phyloP scores from a whole-genome alignment of 2,888 invertebrate species.

The Drosophila differens region DNA sequence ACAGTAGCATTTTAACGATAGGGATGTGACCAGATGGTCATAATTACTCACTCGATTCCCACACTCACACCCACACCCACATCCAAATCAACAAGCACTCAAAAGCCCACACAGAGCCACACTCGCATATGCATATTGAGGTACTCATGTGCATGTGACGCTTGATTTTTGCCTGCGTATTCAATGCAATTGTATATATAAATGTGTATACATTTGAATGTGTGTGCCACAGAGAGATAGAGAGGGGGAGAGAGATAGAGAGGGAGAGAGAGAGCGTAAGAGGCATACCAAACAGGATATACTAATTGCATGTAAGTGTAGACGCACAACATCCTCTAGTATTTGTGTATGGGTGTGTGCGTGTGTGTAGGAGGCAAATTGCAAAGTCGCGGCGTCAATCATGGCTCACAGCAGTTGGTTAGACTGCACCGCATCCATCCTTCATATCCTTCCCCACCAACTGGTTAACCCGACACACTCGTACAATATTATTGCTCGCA shows the following conservation, averaged over 20 bases:
- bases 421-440: slow-evolving; percentile 7
- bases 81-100: slow-evolving; percentile 8
- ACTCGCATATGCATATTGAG: slow-evolving; percentile 13
- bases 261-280: slow-evolving; percentile 23
- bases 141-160: slow-evolving; percentile 30
- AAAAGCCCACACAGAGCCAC: slow-evolving; percentile 1
- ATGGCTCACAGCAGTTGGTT: slow-evolving; percentile 21
- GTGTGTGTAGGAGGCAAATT: slow-evolving; percentile 30
- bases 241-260: slow-evolving; percentile 10
- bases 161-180: slow-evolving; percentile 62
- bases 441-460: neutral
- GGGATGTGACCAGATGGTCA: slow-evolving; percentile 38
- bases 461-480: slow-evolving; percentile 29
- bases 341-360: slow-evolving; percentile 16
- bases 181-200: slow-evolving; percentile 17
- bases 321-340: slow-evolving; percentile 8
- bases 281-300: slow-evolving; percentile 58
- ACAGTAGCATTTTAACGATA: slow-evolving; percentile 18
- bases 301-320: slow-evolving; percentile 71
- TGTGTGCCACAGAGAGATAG: neutral
- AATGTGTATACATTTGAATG: slow-evolving; percentile 7
- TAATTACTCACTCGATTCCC: slow-evolving; percentile 26
- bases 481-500: slow-evolving; percentile 72
- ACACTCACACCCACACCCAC: neutral
- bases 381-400: slow-evolving; percentile 48